phyloP scores from a whole-genome alignment of 2,113 vertebrate genomes.

The Microtus richardsoni region DNA sequence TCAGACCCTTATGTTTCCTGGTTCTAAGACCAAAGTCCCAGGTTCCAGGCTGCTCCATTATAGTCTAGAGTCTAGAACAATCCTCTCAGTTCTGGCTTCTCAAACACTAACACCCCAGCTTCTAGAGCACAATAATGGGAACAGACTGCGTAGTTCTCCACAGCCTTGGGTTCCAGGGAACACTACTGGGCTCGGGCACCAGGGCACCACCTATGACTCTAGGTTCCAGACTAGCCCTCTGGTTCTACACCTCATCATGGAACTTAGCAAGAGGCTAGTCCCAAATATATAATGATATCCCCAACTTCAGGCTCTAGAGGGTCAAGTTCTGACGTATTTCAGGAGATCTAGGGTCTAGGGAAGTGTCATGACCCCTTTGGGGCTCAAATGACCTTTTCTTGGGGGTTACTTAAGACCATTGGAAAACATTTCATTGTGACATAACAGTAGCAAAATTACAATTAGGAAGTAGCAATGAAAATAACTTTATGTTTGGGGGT shows the following conservation, averaged over 20 bases:
- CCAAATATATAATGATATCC: not conserved
- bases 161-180: not conserved
- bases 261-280: not conserved
- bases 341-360: not conserved
- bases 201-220: not conserved
- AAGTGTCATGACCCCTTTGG: not conserved
- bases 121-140: no score
- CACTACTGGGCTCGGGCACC: not conserved
- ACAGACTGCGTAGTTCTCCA: not conserved
- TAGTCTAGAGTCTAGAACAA: not conserved
- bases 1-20: not conserved
- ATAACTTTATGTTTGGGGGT: not conserved
- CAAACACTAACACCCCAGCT: not conserved
- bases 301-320: not conserved
- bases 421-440: not conserved
- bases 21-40: not conserved
- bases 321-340: not conserved
- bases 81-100: not conserved
- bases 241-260: no score
- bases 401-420: not conserved
- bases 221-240: not conserved
- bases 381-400: not conserved
- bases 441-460: not conserved
- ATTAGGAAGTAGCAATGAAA: not conserved
- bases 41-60: not conserved